phyloP scores from a whole-genome alignment of 2,797 vertebrate genomes.

The Coilia nasus region DNA sequence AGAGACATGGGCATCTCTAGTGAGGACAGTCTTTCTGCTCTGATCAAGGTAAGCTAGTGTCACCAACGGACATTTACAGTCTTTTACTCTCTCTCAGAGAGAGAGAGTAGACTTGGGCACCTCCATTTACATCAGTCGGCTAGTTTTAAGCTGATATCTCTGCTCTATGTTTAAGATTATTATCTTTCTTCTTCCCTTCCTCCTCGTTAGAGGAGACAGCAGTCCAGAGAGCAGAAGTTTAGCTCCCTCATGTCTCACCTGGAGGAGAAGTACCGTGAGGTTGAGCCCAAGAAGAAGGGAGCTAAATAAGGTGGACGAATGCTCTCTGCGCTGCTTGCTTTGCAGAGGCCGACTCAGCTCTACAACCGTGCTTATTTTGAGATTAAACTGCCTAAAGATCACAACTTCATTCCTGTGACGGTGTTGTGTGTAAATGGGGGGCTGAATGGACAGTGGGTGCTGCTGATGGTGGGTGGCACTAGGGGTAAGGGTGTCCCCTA shows the following conservation, averaged over 20 bases:
- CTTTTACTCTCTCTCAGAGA: background rate
- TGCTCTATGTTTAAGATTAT: background rate
- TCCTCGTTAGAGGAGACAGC: constrained; percentile 71
- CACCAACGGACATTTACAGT: background rate
- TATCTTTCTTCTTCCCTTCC: background rate
- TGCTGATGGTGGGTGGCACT: too few species aligned
- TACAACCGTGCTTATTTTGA: background rate
- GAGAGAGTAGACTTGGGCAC: too few species aligned
- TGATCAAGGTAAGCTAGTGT: constrained; percentile 75
- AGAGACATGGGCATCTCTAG: constrained; percentile 74
- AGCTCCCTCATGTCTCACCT: constrained; percentile 76
- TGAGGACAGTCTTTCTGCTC: constrained; percentile 71
- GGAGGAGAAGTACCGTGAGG: constrained; percentile 82
- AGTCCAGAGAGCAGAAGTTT: constrained; percentile 75
- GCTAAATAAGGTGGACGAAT: background rate
- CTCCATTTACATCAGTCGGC: too few species aligned
- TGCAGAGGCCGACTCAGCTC: background rate
- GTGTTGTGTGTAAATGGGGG: too few species aligned
- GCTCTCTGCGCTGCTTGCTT: background rate
- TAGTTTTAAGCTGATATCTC: background rate
- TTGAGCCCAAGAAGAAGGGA: constrained; percentile 72
- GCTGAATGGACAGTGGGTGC: too few species aligned
- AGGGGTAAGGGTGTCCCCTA: too few species aligned
- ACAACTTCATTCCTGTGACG: too few species aligned
- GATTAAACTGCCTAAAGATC: background rate